These are phyloP conservation scores for Hormaphis cornu DNA, from an alignment of 1,140 invertebrate genomes.

Conservation along the genomic window DNA sequence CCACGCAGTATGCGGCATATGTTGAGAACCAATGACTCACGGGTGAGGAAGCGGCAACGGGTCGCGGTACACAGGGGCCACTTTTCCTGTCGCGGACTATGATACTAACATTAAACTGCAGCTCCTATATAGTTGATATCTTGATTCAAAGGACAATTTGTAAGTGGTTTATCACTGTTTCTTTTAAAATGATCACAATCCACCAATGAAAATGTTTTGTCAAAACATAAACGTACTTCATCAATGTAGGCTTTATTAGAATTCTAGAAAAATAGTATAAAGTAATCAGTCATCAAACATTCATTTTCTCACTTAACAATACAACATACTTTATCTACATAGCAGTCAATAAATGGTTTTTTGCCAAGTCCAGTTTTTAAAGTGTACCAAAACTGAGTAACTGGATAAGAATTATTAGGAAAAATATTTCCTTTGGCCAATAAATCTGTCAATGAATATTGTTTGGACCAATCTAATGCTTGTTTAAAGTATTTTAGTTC, in stretches of 20 bases:
- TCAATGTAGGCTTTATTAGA: not conserved
- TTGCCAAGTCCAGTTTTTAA: slow-evolving; percentile 20
- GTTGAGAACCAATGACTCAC: too few species aligned
- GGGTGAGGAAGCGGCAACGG: too few species aligned
- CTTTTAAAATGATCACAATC: slow-evolving; percentile 11
- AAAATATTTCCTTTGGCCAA: not conserved
- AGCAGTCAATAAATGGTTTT: slow-evolving; percentile 15
- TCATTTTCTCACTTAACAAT: not conserved
- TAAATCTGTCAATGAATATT: not conserved
- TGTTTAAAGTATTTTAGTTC: slow-evolving; percentile 64
- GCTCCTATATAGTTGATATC: not conserved
- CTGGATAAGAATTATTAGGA: not conserved
- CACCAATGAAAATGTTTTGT: slow-evolving; percentile 5
- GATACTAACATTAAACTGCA: not conserved
- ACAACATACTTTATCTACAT: not conserved
- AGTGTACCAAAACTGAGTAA: slow-evolving; percentile 10
- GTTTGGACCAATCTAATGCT: slow-evolving; percentile 50
- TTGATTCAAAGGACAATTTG: slow-evolving; percentile 15
- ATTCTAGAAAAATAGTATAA: not conserved
- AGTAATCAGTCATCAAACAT: not conserved
- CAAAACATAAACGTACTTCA: slow-evolving; percentile 20
- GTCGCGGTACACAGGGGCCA: too few species aligned
- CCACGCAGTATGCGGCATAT: too few species aligned
- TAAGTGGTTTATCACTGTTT: slow-evolving; percentile 1
- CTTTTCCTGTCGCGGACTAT: too few species aligned